Base-by-base conservation (phyloP, 2,113 vertebrate species). In the Gadus macrocephalus region DNA sequence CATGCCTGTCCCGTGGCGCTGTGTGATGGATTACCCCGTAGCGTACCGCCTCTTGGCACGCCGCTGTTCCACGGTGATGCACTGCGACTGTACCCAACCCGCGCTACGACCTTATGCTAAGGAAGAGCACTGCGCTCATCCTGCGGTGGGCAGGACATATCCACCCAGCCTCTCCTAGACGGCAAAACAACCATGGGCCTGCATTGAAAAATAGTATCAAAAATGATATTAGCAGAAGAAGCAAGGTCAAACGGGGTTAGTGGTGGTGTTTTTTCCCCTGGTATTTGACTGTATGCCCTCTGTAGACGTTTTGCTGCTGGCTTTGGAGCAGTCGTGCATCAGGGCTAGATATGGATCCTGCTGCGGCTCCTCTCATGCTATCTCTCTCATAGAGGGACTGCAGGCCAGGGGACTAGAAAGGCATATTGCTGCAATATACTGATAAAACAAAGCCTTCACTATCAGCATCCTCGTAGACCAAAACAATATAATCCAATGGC, bases 191-290 rank as follows among this genome's bases (percentile, higher is more conserved):
- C 31, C 6, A 7, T 6, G 4, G 31, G 31, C 31, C 6, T 35
- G 4, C 31, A 7, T 35, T 35, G 5, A 35, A 35, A 35, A 35
- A 35, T 35, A 35, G 31, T 35, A 35, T 72, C 14, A 5, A 63
- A 61, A 49, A 58, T 68, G 72, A 28, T 42, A 49, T 9, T 49
- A 22, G 68, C 67, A 49, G 42, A 49, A 7, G 31, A 78, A 74
- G 53, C 77, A 84, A 87, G 76, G 84, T 84, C 77, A 83, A 61
- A 76, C 77, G 82, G 81, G 77, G 75, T 72, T 81, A 75, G 62
- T 19, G 78, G 75, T 78, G 68, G 58, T 55, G 15, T 68, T 65
- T 25, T 17, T 35, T 14, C 68, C 75, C 11, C 8, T 49, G 42
- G 9, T 49, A 49, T 14, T 49, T 14, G 8, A 49, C 28, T 14